These are phyloP conservation scores for Diorhabda carinulata DNA, from an alignment of 1,140 invertebrate genomes.

Conservation along the genomic window DNA sequence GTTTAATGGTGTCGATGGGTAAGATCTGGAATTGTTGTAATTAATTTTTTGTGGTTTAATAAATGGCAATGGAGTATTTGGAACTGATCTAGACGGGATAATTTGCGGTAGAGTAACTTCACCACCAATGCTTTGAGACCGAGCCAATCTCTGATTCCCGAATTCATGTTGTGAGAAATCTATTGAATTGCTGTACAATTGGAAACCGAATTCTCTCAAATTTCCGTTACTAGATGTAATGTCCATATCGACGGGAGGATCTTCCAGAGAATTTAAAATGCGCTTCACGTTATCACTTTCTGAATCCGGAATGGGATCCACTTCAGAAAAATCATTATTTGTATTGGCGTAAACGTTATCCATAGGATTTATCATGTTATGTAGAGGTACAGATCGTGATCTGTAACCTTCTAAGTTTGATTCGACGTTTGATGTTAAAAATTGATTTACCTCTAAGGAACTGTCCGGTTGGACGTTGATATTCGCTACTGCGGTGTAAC, in stretches of 20 bases:
- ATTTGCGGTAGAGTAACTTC: conserved; percentile 23
- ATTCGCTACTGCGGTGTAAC: conserved; percentile 43
- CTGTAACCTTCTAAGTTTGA: conserved; percentile 50
- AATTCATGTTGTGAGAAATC: conserved; percentile 48
- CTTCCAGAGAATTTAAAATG: conserved; percentile 34
- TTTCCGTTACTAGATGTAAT: conserved; percentile 26
- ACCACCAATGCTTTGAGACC: conserved; percentile 41
- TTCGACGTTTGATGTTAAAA: conserved; percentile 50
- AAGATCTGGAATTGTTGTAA: conserved; percentile 55
- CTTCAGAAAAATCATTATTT: conserved; percentile 29
- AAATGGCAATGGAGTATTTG: conserved; percentile 59
- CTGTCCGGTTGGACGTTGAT: conserved; percentile 48
- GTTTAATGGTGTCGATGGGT: conserved; percentile 59
- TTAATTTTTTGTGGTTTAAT: conserved; percentile 38
- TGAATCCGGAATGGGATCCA: conserved; percentile 28
- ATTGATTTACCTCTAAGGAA: conserved; percentile 53
- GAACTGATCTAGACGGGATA: conserved; percentile 56
- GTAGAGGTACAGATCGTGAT: conserved; percentile 73
- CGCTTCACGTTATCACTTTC: conserved; percentile 31
- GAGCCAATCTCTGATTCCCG: conserved; percentile 19
- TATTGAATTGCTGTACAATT: conserved; percentile 61
- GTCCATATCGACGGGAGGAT: conserved; percentile 38
- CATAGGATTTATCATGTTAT: conserved; percentile 54
- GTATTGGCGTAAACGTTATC: conserved; percentile 44
- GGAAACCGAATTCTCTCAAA: conserved; percentile 48